These are phyloP conservation scores for Calephelis nemesis DNA, from an alignment of 1,140 invertebrate genomes.

Conservation along the genomic window DNA sequence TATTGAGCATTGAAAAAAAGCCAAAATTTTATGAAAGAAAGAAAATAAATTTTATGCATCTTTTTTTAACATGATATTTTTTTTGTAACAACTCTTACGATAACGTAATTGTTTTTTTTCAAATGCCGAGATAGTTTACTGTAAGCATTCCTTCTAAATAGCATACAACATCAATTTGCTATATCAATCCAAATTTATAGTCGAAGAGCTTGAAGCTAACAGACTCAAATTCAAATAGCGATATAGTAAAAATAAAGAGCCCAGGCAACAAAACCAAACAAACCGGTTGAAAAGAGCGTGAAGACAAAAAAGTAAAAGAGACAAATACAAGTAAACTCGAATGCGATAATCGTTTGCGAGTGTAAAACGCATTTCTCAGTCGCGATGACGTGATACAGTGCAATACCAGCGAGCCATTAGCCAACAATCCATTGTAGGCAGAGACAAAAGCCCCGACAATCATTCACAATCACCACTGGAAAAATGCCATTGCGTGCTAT, in stretches of 20 bases:
- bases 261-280: background rate
- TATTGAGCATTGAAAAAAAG: too few relatives aligned
- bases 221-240: background rate
- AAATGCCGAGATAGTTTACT: too few relatives aligned
- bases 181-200: background rate
- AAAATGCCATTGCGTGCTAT: constrained; percentile 15
- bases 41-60: too few relatives aligned
- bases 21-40: too few relatives aligned
- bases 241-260: background rate
- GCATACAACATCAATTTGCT: too few relatives aligned
- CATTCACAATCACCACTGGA: constrained; percentile 24
- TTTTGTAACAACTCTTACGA: too few relatives aligned
- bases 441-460: constrained; percentile 23
- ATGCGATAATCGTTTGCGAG: constrained; percentile 22
- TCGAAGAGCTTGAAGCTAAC: too few relatives aligned
- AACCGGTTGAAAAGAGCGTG: constrained; percentile 7
- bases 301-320: constrained; percentile 21
- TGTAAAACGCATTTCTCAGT: constrained; percentile 24
- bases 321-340: constrained; percentile 16
- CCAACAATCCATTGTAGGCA: constrained; percentile 16
- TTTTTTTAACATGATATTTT: too few relatives aligned
- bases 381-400: constrained; percentile 26
- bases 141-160: too few relatives aligned
- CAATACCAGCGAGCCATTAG: constrained; percentile 23
- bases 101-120: too few relatives aligned